Conservation (phyloP, 1,140 invertebrate genomes). For the Drosophila teissieri region DNA sequence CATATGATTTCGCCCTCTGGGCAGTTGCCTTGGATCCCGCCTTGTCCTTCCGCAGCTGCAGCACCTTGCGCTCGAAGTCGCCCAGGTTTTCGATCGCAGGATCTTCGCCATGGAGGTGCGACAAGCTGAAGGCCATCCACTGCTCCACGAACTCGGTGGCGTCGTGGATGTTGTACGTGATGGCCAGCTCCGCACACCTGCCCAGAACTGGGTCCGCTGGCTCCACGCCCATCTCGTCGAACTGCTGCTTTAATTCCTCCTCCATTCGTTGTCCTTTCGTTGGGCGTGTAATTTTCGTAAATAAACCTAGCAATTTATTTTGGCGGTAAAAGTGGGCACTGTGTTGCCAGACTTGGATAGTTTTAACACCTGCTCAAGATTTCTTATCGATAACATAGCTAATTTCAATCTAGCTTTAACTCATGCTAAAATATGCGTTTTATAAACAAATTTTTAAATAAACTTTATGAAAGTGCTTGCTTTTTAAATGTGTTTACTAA, state of each 20-base stretch:
- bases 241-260: constrained; percentile 73
- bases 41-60: constrained; percentile 85
- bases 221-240: constrained; percentile 80
- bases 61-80: constrained; percentile 87
- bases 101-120: constrained; percentile 86
- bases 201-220: constrained; percentile 60
- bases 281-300: constrained; percentile 18
- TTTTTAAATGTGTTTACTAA: background rate
- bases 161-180: constrained; percentile 86
- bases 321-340: constrained; percentile 47
- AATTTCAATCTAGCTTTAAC: no score
- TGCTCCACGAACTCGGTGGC: constrained; percentile 88
- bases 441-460: no score
- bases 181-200: constrained; percentile 86
- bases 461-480: background rate
- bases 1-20: constrained; percentile 25
- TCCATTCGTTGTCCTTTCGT: constrained; percentile 54
- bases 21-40: constrained; percentile 28
- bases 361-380: no score
- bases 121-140: constrained; percentile 89
- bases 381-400: no score
- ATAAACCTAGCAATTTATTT: constrained; percentile 38
- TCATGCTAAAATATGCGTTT: no score
- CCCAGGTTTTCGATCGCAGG: constrained; percentile 86
- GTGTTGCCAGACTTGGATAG: background rate